Evolutionary conservation across 92 coral and sea anemone genomes (phyloP).

Genomic region (Umimayanthus chanpuru): DNA sequence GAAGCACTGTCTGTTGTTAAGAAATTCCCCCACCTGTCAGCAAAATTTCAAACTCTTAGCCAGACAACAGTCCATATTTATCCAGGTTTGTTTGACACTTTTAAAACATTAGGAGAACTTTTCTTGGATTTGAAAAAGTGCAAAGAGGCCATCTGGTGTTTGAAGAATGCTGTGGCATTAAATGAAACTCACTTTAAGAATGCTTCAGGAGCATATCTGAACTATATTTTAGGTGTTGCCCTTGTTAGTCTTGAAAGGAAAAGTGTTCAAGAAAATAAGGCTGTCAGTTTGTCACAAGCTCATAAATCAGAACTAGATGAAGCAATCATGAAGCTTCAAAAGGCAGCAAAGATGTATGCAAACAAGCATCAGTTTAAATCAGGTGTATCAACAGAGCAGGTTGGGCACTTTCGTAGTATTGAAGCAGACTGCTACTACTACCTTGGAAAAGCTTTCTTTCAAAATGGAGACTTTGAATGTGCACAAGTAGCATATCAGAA

Average conservation of each 20-base stretch:
- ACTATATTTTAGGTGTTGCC: background rate
- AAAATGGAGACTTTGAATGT: background rate
- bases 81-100: background rate
- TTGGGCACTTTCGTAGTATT: background rate
- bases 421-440: conserved; percentile 35
- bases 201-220: background rate
- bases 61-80: too few species aligned
- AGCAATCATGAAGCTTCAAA: background rate
- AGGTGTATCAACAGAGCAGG: background rate
- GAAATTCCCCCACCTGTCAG: conserved; percentile 1
- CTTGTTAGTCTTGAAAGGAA: background rate
- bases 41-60: background rate
- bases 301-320: background rate
- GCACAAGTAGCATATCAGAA: background rate
- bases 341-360: conserved; percentile 8
- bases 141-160: conserved; percentile 23
- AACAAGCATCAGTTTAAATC: background rate
- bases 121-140: conserved; percentile 3
- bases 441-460: conserved; percentile 11
- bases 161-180: background rate
- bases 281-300: background rate
- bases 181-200: background rate
- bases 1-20: conserved; percentile 5
- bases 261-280: background rate
- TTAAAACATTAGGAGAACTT: background rate